Evolutionary conservation across 1,140 invertebrate species (phyloP), one percentile per base, ranked within the genome.

Genomic region (Neodiprion virginianus): DNA sequence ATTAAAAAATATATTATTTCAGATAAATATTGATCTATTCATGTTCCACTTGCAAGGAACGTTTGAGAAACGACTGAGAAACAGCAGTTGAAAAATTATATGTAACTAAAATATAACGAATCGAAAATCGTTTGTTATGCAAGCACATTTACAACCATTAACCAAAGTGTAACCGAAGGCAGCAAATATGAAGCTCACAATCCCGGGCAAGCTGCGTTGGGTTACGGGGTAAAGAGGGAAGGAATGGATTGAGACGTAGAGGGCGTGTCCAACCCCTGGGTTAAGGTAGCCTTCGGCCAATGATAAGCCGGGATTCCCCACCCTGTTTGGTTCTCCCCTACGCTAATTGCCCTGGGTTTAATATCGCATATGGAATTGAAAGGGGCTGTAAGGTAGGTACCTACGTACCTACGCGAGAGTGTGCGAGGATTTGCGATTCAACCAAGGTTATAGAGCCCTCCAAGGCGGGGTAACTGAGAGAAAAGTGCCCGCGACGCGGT

Each of bases 311-410:
- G 78, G 75, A 69, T 73, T 21, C 81, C 82, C 82, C 81, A 82
- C 81, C 81, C 77, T 12, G 70, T 14, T 49, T 66, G 23, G 12
- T 74, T 74, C 79, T 79, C 77, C 81, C 81, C 79, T 23, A 53
- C 76, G 79, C 77, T 83, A 83, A 83, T 83, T 83, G 82, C 80
- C 82, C 70, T 75, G 69, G 78, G 76, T 83, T 82, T 83, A 83
- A 83, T 83, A 83, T 83, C 78, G 77, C 80, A 79, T 79, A 77
- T 82, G 78, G 77, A 82, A 81, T 78, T 78, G 78, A 80, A 69
- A 23, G 21, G 21, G 40, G 67, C 11, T 21, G 21, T 69, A 69
- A 69, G 67, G 67, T 40, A 40, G 28, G 5, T 40, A 5, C 28
- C 67, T 23, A 47, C 67, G 11, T 21, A 47, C 67, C 4, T 21